Evolutionary conservation across 2,797 vertebrate species (phyloP).

Genomic region (Acanthurus lineatus): DNA sequence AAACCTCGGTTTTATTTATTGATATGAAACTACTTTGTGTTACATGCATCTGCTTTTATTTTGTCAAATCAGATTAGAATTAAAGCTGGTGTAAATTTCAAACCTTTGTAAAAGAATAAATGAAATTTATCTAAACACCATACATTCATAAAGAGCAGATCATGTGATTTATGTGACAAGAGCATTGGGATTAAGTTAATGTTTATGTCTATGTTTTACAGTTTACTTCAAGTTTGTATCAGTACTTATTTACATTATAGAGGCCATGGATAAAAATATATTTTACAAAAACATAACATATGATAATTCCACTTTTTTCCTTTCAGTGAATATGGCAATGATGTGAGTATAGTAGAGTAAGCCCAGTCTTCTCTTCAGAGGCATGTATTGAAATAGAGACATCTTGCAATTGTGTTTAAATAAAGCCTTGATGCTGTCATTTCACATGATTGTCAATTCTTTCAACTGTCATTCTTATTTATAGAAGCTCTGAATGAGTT

Average conservation of each 20-base stretch:
- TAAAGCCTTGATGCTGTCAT: conserved; percentile 54
- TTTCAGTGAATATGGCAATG: conserved; percentile 10
- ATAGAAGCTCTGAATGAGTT: conserved; percentile 41
- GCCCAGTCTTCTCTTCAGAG: conserved; percentile 31
- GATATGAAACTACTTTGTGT: background rate
- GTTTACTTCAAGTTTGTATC: background rate
- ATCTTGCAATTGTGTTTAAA: conserved; percentile 54
- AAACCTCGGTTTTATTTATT: background rate
- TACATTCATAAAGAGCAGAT: background rate
- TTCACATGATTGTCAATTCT: conserved; percentile 57
- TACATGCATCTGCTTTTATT: background rate
- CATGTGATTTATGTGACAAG: background rate
- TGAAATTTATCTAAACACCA: background rate
- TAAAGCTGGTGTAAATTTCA: background rate
- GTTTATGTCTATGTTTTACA: background rate
- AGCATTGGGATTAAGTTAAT: background rate
- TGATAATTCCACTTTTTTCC: background rate
- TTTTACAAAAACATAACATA: background rate
- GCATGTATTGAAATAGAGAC: conserved; percentile 35
- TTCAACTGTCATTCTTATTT: conserved; percentile 51
- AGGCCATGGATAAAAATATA: background rate
- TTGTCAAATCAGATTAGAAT: background rate
- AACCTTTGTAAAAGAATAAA: background rate
- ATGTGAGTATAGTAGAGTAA: conserved; percentile 5
- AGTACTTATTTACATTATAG: background rate